Conservation (phyloP, 2,888 invertebrate genomes). For the Allophyes oxyacanthae region DNA sequence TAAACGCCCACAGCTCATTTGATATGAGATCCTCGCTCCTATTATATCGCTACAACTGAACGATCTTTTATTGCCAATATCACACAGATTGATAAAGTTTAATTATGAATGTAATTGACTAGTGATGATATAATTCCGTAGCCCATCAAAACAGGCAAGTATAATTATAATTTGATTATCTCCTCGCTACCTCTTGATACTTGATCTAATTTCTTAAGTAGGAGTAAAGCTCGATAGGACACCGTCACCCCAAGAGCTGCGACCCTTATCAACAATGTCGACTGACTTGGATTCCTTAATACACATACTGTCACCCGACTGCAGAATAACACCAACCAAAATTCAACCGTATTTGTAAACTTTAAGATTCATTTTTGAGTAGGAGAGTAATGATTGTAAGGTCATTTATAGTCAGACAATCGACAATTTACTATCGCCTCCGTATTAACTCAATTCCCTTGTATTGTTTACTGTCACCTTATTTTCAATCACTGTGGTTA, state of each 20-base stretch:
- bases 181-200: constrained; percentile 52
- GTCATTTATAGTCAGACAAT: constrained; percentile 55
- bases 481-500: constrained; percentile 74
- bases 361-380: constrained; percentile 42
- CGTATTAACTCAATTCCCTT: constrained; percentile 78
- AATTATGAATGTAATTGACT: no score
- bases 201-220: constrained; percentile 66
- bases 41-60: no score
- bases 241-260: constrained; percentile 79
- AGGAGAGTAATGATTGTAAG: constrained; percentile 9
- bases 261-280: constrained; percentile 86
- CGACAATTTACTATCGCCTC: constrained; percentile 76
- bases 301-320: constrained; percentile 72
- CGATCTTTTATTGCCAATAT: no score
- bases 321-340: constrained; percentile 49
- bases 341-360: constrained; percentile 42
- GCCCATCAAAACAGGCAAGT: not conserved
- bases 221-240: constrained; percentile 77
- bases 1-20: no score
- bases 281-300: constrained; percentile 77
- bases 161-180: constrained; percentile 31
- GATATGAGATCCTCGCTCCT: no score
- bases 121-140: no score
- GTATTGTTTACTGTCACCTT: constrained; percentile 79
- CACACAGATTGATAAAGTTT: no score